Base-by-base conservation (phyloP, 53 echinoderm and acorn worm genomes). In the Crossaster papposus region DNA sequence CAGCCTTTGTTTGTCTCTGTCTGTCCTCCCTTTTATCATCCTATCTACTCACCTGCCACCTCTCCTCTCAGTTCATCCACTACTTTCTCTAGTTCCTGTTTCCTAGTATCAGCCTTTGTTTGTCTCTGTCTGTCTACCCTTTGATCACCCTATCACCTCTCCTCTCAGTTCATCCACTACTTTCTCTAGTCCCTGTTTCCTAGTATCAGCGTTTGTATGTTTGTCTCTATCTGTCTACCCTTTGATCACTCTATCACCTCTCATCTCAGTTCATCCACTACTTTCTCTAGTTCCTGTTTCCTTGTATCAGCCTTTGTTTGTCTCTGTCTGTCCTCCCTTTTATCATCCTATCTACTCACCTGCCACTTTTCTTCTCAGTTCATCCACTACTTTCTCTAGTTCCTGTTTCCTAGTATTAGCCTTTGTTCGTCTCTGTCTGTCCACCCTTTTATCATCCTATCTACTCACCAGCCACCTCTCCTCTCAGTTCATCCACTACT, bases 41-140 rank as follows among this genome's bases (percentile, higher is more conserved):
- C 3, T 23, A 3, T 24, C 24, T 24, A 23, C 64, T 38, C 38
- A 38, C 64, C 64, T 64, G 24, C 24, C 36, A 92, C 91, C 71
- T 96, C 95, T 77, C 97, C 97, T 64, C 82, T 89, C 22, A 96
- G 74, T 77, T 96, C 91, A 58, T 96, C 94, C 17, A 91, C 91
- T 10, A 83, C 80, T 71, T 85, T 92, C 91, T 96, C 97, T 29
- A 94, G 88, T 44, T 96, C 97, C 64, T 91, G 89, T 64, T 23
- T 64, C 38, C 38, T 38, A 7, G 20, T 18, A 64, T 64, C 72
- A 14, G 29, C 38, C 17, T 9, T 62, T 76, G 31, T 24, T 10
- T 24, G 29, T 12, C 71, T 2, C 2, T 70, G 71, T 28, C 28
- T 70, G 71, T 70, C 71, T 30, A 70, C 71, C 71, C 12, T 70